These are phyloP conservation scores for Bubo blakistoni DNA, from an alignment of 2,113 vertebrate genomes.

Conservation along the genomic window DNA sequence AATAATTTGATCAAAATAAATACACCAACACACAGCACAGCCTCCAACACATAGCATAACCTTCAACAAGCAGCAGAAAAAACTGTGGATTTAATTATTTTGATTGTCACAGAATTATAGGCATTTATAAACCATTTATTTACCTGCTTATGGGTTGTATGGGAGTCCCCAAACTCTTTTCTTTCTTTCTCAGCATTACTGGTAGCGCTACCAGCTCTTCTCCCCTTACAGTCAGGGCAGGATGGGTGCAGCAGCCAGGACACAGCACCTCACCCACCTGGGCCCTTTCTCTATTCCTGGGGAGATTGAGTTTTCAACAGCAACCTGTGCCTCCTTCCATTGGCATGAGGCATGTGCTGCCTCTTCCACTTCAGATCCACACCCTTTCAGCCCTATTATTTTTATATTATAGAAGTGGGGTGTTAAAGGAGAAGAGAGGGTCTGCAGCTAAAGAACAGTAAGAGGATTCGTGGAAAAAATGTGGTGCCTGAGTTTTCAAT, in stretches of 20 bases:
- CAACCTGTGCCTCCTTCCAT: background rate
- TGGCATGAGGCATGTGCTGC: background rate
- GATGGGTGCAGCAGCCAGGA: background rate
- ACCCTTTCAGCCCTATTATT: background rate
- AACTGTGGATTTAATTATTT: background rate
- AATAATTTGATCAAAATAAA: background rate
- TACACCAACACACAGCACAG: background rate
- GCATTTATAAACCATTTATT: background rate
- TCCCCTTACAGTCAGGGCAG: background rate
- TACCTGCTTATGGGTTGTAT: background rate
- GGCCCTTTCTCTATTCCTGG: background rate
- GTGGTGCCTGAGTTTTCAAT: background rate
- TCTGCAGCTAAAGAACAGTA: background rate
- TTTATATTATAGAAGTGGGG: background rate
- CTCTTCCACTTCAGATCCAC: background rate
- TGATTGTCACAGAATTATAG: background rate
- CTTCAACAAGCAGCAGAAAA: background rate
- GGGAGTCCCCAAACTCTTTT: background rate
- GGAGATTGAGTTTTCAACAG: background rate
- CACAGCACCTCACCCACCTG: background rate
- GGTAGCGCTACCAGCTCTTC: background rate
- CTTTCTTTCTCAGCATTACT: background rate
- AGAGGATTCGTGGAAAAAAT: background rate
- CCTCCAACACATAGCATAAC: background rate
- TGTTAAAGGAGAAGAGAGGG: background rate